Conservation (phyloP, 2,113 vertebrate species). For the Pyxicephalus adspersus region DNA sequence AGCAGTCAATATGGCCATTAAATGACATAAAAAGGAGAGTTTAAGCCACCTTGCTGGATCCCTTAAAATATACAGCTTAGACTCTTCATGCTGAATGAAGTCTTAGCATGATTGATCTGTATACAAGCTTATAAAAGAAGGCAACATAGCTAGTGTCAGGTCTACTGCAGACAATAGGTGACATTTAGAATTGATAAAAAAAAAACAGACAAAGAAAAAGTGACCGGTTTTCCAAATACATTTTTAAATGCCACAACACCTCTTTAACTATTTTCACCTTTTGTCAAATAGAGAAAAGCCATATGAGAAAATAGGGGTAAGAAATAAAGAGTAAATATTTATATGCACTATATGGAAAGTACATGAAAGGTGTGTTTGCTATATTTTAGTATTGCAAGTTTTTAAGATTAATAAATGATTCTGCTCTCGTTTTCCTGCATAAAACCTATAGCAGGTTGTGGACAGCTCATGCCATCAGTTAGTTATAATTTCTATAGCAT, state of each 20-base stretch:
- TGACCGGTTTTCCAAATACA: background rate
- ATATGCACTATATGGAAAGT: no score
- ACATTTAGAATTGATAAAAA: background rate
- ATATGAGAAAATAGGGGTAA: background rate
- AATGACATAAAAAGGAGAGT: slow-evolving; percentile 33
- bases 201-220: background rate
- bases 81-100: slow-evolving; percentile 31
- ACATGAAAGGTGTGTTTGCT: no score
- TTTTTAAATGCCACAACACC: background rate
- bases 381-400: no score
- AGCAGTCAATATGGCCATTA: slow-evolving; percentile 50
- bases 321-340: background rate
- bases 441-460: no score
- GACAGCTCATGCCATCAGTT: no score
- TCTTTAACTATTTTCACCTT: background rate
- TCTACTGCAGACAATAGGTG: slow-evolving; percentile 14
- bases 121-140: background rate
- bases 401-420: no score
- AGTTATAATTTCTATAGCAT: no score
- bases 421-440: no score
- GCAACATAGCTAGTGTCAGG: background rate
- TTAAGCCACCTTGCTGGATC: slow-evolving; percentile 21
- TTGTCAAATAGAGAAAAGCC: background rate
- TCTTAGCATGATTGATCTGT: slow-evolving; percentile 9
- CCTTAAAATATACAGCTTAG: slow-evolving; percentile 24